These are phyloP conservation scores for Urocyon cinereoargenteus DNA, from an alignment of 2,797 vertebrate species.

Conservation along the genomic window DNA sequence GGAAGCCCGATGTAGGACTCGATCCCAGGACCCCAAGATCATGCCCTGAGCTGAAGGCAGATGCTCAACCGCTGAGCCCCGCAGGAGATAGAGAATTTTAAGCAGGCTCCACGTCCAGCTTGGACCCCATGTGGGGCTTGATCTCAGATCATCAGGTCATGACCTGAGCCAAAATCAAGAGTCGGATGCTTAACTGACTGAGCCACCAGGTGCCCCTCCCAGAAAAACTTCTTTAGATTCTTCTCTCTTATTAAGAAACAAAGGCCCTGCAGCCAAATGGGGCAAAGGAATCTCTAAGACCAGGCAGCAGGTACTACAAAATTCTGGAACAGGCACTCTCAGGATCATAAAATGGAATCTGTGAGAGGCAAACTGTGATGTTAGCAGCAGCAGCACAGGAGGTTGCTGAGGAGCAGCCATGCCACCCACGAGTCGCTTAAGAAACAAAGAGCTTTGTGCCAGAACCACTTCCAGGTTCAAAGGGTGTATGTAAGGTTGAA, in stretches of 20 bases:
- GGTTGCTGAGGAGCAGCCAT: rapidly evolving
- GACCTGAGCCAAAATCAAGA: not conserved
- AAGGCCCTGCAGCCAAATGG: not conserved
- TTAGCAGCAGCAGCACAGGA: rapidly evolving
- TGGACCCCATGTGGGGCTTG: not conserved
- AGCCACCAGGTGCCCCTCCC: not conserved
- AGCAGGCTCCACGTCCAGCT: not conserved
- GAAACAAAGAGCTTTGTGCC: rapidly evolving
- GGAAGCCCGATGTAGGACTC: too few relatives aligned
- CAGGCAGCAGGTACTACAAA: not conserved
- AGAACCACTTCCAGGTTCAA: not conserved
- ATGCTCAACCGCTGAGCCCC: too few relatives aligned
- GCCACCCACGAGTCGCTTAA: rapidly evolving
- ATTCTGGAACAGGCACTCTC: too few relatives aligned
- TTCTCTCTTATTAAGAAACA: not conserved
- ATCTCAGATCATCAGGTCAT: not conserved
- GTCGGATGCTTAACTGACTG: not conserved
- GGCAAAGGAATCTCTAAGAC: not conserved
- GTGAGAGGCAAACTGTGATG: not conserved
- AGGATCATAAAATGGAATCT: not conserved
- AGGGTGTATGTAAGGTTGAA: not conserved
- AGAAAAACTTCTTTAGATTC: not conserved
- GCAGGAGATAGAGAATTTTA: not conserved
- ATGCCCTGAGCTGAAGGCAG: too few relatives aligned
- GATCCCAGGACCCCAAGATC: too few relatives aligned